Conservation (phyloP, 1,140 invertebrate species). For the Hesperophylax magnus region DNA sequence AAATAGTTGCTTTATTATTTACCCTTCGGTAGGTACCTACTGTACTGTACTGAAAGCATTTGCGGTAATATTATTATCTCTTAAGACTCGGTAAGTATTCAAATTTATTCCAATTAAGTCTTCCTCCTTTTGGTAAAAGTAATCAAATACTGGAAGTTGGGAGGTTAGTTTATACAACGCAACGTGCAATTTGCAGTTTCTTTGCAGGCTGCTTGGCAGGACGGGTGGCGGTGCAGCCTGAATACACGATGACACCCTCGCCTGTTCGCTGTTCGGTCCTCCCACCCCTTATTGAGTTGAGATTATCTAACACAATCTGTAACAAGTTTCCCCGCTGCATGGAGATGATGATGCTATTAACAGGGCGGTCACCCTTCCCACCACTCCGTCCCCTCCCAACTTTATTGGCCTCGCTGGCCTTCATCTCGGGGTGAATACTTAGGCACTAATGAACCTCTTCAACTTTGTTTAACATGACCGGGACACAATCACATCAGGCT, state of each 20-base stretch:
- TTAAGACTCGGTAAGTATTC: neutral
- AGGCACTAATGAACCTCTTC: conserved; percentile 24
- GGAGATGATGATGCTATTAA: conserved; percentile 54
- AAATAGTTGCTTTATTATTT: too few species aligned
- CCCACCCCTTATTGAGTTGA: conserved; percentile 51
- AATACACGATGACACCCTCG: conserved; percentile 31
- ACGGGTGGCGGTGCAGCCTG: neutral
- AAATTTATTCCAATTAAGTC: neutral
- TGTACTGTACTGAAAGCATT: too few species aligned
- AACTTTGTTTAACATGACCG: conserved; percentile 11
- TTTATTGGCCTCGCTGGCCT: conserved; percentile 47
- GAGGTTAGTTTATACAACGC: neutral
- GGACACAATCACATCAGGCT: conserved; percentile 1
- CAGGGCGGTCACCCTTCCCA: conserved; percentile 17
- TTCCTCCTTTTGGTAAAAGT: neutral
- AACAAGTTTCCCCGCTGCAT: conserved; percentile 46
- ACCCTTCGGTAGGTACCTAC: too few species aligned
- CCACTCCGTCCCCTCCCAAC: conserved; percentile 45
- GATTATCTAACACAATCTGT: conserved; percentile 56
- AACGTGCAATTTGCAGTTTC: too few species aligned
- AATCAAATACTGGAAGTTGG: conserved; percentile 1
- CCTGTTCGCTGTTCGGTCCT: too few species aligned
- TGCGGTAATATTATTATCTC: neutral
- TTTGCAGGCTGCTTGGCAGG: neutral
- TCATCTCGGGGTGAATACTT: conserved; percentile 1